These are phyloP conservation scores for Psix sp. DNA, from an alignment of 1,140 invertebrate species.

Conservation along the genomic window DNA sequence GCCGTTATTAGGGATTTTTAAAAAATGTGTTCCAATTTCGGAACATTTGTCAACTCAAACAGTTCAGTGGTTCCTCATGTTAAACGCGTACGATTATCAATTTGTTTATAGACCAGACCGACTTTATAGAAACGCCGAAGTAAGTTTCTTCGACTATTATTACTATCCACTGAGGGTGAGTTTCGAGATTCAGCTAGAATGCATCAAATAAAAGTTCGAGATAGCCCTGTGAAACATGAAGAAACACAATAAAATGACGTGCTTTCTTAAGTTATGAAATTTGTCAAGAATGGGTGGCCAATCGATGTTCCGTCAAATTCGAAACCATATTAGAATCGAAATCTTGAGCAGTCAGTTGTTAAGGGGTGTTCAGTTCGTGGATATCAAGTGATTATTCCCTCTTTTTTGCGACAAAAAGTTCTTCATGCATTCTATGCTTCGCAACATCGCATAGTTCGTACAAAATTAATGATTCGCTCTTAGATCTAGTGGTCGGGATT, in stretches of 20 bases:
- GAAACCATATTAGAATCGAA: constrained; percentile 3
- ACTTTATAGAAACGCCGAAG: not conserved
- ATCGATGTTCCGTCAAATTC: constrained; percentile 1
- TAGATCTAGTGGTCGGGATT: constrained; percentile 75
- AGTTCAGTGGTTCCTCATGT: constrained; percentile 41
- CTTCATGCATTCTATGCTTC: constrained; percentile 68
- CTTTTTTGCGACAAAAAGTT: constrained; percentile 49
- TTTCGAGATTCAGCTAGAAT: not conserved
- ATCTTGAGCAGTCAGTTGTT: constrained; percentile 4
- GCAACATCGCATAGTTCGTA: constrained; percentile 73
- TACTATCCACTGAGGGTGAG: not conserved
- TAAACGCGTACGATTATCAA: constrained; percentile 45
- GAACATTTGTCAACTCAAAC: constrained; percentile 40
- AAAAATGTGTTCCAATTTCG: constrained; percentile 2
- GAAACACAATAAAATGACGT: not conserved
- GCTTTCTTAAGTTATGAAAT: not conserved
- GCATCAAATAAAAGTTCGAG: not conserved
- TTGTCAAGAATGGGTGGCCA: constrained; percentile 16
- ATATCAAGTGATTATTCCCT: constrained; percentile 69
- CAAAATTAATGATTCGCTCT: constrained; percentile 69
- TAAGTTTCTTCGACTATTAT: not conserved
- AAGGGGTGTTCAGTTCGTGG: constrained; percentile 49
- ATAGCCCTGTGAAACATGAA: not conserved
- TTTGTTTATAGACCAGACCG: constrained; percentile 30
- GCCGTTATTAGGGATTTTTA: constrained; percentile 36